phyloP scores from a whole-genome alignment of 2,797 vertebrate species.

The Helicolenus hilgendorfi region DNA sequence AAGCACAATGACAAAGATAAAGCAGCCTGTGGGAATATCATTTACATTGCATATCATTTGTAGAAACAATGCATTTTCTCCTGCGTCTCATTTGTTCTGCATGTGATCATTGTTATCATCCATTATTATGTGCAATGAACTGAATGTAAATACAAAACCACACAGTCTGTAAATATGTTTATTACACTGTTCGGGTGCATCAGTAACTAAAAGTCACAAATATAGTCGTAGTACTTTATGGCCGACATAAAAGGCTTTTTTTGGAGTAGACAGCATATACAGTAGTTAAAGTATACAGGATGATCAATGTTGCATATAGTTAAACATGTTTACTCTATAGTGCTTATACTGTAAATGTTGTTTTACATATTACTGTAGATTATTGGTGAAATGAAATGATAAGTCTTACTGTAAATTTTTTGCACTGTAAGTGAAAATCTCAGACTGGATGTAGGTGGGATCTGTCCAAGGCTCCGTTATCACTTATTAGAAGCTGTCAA shows the following conservation, averaged over 20 bases:
- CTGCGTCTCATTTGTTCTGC: constrained; percentile 26
- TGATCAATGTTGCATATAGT: constrained; percentile 71
- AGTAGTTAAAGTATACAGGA: constrained; percentile 53
- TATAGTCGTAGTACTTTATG: constrained; percentile 50
- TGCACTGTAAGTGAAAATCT: constrained; percentile 64
- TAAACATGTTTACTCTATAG: constrained; percentile 60
- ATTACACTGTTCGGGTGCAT: constrained; percentile 62
- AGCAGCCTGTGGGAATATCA: constrained; percentile 7
- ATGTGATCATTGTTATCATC: constrained; percentile 28
- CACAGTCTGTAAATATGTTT: constrained; percentile 75
- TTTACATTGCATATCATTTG: constrained; percentile 4
- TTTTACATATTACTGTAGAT: constrained; percentile 74
- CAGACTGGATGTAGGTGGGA: constrained; percentile 49
- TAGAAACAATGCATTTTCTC: neutral
- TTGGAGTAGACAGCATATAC: constrained; percentile 50
- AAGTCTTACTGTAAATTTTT: constrained; percentile 65
- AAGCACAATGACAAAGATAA: constrained; percentile 44
- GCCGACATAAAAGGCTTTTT: constrained; percentile 46
- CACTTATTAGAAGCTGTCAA: neutral
- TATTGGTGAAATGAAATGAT: constrained; percentile 68
- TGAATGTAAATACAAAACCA: constrained; percentile 75
- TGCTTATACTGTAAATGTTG: constrained; percentile 76
- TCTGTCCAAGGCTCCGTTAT: constrained; percentile 30
- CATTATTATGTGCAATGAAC: constrained; percentile 44
- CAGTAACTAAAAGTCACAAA: constrained; percentile 40